These are phyloP conservation scores for Hiodon alosoides DNA, from an alignment of 2,113 vertebrate genomes.

Conservation along the genomic window DNA sequence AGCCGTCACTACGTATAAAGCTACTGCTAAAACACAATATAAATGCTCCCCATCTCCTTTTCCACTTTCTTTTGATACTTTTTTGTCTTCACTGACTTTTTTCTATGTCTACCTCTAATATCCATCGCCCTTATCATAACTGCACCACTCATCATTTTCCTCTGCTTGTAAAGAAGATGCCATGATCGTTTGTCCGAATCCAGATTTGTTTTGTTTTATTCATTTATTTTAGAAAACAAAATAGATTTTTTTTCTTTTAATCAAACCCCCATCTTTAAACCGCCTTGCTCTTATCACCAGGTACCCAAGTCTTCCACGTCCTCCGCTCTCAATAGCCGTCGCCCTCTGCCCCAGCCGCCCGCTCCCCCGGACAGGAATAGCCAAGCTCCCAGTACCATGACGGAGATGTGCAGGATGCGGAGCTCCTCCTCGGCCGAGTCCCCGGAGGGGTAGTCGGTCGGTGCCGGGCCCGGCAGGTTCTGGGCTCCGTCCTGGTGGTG, in stretches of 20 bases:
- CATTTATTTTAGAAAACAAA: no score
- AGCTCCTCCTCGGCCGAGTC: constrained; percentile 89
- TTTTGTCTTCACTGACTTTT: no score
- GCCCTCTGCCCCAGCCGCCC: no score
- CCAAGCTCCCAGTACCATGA: constrained; percentile 73
- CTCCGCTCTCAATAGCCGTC: neutral
- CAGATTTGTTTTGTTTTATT: no score
- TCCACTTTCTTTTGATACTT: no score
- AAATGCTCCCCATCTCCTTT: neutral
- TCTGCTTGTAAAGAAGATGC: no score
- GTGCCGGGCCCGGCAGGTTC: constrained; percentile 72
- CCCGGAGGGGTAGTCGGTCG: constrained; percentile 80
- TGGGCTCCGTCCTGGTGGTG: constrained; percentile 91
- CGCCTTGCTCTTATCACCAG: neutral
- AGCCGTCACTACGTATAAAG: neutral
- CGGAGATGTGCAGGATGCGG: constrained; percentile 94
- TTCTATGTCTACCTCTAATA: no score
- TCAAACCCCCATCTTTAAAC: no score
- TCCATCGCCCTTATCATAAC: no score
- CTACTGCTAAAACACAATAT: neutral
- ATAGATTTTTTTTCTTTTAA: no score
- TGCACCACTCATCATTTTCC: no score
- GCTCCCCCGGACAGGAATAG: neutral
- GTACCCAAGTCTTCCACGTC: neutral
- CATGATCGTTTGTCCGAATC: no score